Conservation (phyloP, 2,113 vertebrate species). For the Nesospiza acunhae region DNA sequence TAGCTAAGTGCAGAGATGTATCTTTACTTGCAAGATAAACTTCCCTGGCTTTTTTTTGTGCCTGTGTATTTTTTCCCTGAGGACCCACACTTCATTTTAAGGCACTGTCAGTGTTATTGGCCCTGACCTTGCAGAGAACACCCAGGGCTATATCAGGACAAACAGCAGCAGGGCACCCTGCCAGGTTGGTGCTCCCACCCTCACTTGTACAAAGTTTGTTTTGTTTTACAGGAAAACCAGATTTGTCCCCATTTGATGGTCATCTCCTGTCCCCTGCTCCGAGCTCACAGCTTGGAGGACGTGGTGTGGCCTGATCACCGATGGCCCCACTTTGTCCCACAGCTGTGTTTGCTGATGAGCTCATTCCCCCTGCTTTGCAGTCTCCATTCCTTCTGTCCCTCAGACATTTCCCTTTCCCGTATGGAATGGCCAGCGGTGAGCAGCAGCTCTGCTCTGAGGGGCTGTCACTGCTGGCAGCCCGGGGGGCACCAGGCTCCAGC, state of each 20-base stretch:
- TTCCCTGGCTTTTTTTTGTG: not conserved
- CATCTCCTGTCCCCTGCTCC: not conserved
- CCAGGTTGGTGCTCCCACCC: not conserved
- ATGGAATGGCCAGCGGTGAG: accelerated
- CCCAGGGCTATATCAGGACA: not conserved
- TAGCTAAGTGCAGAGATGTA: not conserved
- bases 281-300: not conserved
- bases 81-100: not conserved
- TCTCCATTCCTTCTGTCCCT: not conserved
- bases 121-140: not conserved
- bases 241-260: not conserved
- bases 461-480: not conserved
- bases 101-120: not conserved
- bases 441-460: not conserved
- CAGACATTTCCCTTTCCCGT: not conserved
- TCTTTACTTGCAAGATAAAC: not conserved
- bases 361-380: not conserved
- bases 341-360: not conserved
- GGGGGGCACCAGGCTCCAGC: not conserved
- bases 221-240: not conserved
- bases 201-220: not conserved
- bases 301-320: not conserved
- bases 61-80: not conserved
- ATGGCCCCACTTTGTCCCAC: not conserved
- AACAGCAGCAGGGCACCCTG: not conserved